phyloP scores from a whole-genome alignment of 1,140 invertebrate genomes.

The Macrobrachium nipponense region DNA sequence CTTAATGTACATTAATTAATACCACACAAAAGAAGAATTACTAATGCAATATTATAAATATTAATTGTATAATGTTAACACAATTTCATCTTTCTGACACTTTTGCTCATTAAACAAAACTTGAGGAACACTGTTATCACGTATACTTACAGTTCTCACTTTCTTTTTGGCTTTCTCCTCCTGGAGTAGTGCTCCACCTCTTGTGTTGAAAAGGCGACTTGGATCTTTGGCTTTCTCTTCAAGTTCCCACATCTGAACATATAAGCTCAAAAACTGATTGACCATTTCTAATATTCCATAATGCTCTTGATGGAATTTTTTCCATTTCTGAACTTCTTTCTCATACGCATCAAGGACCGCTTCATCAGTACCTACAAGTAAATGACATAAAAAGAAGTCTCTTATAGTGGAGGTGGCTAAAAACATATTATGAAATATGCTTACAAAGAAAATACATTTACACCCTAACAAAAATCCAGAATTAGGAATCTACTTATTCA shows the following conservation, averaged over 20 bases:
- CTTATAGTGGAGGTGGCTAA: not conserved
- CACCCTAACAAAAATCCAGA: not conserved
- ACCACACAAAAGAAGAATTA: too few species aligned
- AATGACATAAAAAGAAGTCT: not conserved
- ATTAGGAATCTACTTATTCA: too few species aligned
- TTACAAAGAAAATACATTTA: constrained; percentile 71
- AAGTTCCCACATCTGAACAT: constrained; percentile 78
- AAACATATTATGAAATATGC: constrained; percentile 66
- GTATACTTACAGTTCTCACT: constrained; percentile 72
- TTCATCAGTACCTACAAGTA: constrained; percentile 77
- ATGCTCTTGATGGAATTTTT: constrained; percentile 77
- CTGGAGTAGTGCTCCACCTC: constrained; percentile 82
- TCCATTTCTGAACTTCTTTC: constrained; percentile 77
- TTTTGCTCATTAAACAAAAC: too few species aligned
- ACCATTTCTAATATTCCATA: constrained; percentile 66
- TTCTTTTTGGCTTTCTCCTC: constrained; percentile 88
- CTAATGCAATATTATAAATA: too few species aligned
- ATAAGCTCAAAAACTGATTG: constrained; percentile 69
- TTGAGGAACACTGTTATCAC: too few species aligned
- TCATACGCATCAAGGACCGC: constrained; percentile 81
- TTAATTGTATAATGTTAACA: too few species aligned
- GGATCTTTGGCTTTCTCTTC: constrained; percentile 80
- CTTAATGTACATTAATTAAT: too few species aligned
- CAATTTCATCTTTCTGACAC: too few species aligned
- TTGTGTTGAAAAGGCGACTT: constrained; percentile 81